Percentiles rank a stretch among this genome's conserved stretches.
These are phyloP conservation scores for Cranoglanis bouderius DNA, from an alignment of 2,113 vertebrate species.

Conservation along the genomic window DNA sequence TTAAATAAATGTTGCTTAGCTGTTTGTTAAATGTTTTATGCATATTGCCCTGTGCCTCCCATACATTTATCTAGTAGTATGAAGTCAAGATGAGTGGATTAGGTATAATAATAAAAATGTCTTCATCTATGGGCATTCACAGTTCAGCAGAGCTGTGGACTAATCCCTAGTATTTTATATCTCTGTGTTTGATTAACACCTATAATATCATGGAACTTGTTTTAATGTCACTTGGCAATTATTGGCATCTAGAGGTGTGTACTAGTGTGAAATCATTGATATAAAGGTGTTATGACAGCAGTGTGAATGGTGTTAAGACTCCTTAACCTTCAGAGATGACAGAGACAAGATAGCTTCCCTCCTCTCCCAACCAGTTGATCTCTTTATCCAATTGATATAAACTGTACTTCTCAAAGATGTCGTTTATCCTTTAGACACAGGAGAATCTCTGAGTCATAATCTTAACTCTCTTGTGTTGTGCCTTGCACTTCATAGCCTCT, in stretches of 20 bases:
- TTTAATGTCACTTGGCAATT: neutral
- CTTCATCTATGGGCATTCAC: neutral
- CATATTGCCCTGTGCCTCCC: neutral
- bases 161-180: neutral
- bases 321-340: neutral
- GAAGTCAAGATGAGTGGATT: neutral
- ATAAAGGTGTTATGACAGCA: neutral
- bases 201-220: neutral
- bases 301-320: neutral
- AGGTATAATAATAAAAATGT: neutral
- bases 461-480: neutral
- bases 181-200: constrained; percentile 1
- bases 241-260: neutral
- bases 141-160: neutral
- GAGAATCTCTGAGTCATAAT: neutral
- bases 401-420: neutral
- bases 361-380: neutral
- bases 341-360: neutral
- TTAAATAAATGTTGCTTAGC: neutral
- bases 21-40: neutral
- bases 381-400: neutral
- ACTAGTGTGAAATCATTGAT: neutral
- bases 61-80: neutral
- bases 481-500: neutral
- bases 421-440: neutral